Percentiles rank a stretch among this genome's conserved stretches.
These are phyloP conservation scores for Andrena chrysosceles DNA, from an alignment of 2,888 invertebrate genomes.

Conservation along the genomic window DNA sequence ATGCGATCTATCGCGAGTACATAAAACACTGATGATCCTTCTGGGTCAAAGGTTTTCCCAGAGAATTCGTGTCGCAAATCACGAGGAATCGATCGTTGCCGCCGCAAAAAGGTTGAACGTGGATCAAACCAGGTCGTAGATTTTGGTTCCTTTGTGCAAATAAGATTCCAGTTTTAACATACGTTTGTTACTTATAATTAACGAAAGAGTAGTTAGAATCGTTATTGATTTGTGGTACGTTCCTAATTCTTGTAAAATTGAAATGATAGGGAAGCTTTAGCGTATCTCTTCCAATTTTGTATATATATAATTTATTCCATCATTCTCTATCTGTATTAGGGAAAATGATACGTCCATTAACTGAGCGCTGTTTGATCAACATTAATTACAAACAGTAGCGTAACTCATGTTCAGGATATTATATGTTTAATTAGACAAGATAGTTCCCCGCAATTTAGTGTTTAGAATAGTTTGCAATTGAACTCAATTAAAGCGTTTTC, in stretches of 20 bases:
- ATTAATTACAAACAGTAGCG: neutral
- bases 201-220: no score
- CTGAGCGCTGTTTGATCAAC: neutral
- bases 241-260: no score
- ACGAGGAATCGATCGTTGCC: neutral
- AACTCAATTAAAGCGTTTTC: neutral
- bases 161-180: no score
- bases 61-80: constrained; percentile 6
- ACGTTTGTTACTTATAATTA: no score
- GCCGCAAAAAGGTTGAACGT: neutral
- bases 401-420: neutral
- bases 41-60: neutral
- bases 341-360: neutral
- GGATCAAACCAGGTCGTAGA: no score
- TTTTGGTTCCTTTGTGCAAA: no score
- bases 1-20: constrained; percentile 1
- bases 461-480: neutral
- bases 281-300: no score
- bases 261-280: no score
- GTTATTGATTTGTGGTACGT: no score
- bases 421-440: neutral
- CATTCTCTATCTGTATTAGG: neutral
- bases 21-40: constrained; percentile 6
- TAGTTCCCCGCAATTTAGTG: neutral
- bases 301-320: no score